A percentile compares a stretch with the other conserved stretches of the same genome.
These are phyloP conservation scores for Leptodactylus fuscus DNA, from an alignment of 2,113 vertebrate species.

Conservation along the genomic window DNA sequence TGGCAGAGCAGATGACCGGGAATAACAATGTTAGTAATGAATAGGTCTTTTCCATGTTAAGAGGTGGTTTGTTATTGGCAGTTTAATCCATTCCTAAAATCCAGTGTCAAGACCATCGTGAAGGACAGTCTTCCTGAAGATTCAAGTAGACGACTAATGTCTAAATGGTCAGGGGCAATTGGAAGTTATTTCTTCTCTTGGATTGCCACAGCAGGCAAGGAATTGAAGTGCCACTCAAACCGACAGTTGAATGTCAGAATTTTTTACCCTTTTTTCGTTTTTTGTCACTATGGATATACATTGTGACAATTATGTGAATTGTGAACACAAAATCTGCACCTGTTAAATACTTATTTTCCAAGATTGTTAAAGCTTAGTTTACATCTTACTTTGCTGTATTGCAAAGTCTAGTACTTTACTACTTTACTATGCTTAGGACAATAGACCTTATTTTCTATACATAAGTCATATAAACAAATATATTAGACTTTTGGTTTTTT, in stretches of 20 bases:
- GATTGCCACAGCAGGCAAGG: constrained; percentile 12
- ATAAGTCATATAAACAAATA: too few relatives aligned
- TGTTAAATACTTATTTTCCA: not conserved
- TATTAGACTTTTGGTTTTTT: too few relatives aligned
- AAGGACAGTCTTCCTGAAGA: constrained; percentile 2
- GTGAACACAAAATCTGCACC: not conserved
- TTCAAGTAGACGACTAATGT: constrained; percentile 24
- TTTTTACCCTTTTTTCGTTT: not conserved
- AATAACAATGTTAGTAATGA: constrained; percentile 32
- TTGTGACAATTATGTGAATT: too few relatives aligned
- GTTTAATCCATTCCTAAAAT: constrained; percentile 43
- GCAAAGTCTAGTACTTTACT: not conserved
- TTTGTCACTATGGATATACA: constrained; percentile 31
- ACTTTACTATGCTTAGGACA: not conserved
- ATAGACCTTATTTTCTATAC: not conserved
- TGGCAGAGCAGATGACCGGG: not conserved
- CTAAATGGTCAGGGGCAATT: constrained; percentile 34
- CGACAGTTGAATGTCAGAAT: constrained; percentile 25
- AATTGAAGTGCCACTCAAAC: constrained; percentile 57
- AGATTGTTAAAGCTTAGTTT: not conserved
- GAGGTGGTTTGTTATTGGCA: constrained; percentile 27
- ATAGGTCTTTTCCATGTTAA: constrained; percentile 31
- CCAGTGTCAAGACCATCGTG: constrained; percentile 45
- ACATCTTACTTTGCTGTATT: not conserved
- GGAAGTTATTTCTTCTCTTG: constrained; percentile 35